Conservation (phyloP, 2,797 vertebrate genomes). For the Micromesistius poutassou region DNA sequence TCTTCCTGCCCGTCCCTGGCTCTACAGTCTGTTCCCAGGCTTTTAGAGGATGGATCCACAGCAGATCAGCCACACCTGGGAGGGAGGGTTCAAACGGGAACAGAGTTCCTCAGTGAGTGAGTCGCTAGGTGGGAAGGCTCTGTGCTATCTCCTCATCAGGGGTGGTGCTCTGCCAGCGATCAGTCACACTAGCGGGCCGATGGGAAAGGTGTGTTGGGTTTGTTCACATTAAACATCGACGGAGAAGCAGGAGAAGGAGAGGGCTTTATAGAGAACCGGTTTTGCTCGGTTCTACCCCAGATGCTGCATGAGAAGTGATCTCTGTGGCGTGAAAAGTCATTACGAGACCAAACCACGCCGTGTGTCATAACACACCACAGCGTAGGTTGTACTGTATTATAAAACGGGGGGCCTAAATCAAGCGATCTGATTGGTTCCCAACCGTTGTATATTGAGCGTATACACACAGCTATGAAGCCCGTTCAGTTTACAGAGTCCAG, state of each 20-base stretch:
- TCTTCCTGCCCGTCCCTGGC: too few relatives aligned
- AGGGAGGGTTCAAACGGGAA: not conserved
- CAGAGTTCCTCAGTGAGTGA: not conserved
- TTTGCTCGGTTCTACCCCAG: not conserved
- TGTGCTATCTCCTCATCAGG: too few relatives aligned
- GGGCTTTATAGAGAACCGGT: constrained; percentile 24
- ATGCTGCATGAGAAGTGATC: not conserved
- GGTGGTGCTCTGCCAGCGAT: not conserved
- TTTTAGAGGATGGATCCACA: not conserved
- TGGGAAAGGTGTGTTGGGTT: constrained; percentile 8
- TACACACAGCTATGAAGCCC: too few relatives aligned
- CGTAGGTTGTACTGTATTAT: too few relatives aligned
- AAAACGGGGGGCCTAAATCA: too few relatives aligned
- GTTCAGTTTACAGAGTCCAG: too few relatives aligned
- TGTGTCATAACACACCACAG: not conserved
- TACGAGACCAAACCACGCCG: not conserved
- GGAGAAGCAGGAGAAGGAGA: constrained; percentile 1
- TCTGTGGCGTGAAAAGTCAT: not conserved
- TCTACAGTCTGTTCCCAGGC: not conserved
- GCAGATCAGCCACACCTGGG: not conserved
- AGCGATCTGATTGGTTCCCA: too few relatives aligned
- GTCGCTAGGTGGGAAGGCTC: not conserved
- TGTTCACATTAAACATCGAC: constrained; percentile 18
- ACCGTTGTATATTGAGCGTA: too few relatives aligned
- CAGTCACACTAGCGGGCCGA: constrained; percentile 16